Evolutionary conservation across 92 coral and sea anemone genomes (phyloP), one percentile per base, ranked within the genome.

Genomic region (Porites lobata): DNA sequence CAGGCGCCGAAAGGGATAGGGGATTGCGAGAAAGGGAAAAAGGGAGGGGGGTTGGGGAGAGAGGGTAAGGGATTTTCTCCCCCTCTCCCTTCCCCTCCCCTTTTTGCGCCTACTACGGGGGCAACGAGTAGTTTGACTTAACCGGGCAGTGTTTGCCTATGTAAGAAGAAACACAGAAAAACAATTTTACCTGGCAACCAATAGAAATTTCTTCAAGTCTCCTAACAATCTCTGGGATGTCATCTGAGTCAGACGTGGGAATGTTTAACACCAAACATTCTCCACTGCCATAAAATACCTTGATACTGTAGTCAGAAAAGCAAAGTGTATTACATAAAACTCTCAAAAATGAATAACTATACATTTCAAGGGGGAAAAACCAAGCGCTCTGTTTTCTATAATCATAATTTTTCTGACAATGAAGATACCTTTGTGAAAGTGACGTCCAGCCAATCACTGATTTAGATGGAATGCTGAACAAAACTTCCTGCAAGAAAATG

Each of bases 361-460:
- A 54, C 12, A 54, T 13, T 9, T 13, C 11, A 9, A 54, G 59
- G 12, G 2, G 59, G 59, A 54, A 54, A 54, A 8, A 54, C 14
- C 14, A 54, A 54, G 11, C 14, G 59, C 59, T 54, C 14, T 54
- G 59, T 8, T 54, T 54, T 8, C 12, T 54, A 9, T 13, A 54
- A 54, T 4, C 47, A 3, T 32, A 32, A 4, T 38, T 38, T 38
- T 38, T 3, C 47, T 38, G 47, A 38, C 47, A 38, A 38, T 38
- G 4, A 4, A 38, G 47, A 75, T 93, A 96, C 99, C 96, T 96
- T 79, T 95, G 93, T 3, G 99, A 98, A 70, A 98, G 90, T 0
- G 99, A 90, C 0, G 98, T 98, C 99, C 99, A 98, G 10, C 98
- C 99, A 67, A 98, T 94, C 20, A 98, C 91, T 29, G 99, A 98